Evolutionary conservation across 2,113 vertebrate genomes (phyloP), one percentile per base, ranked within the genome.

Genomic region (Channa argus): DNA sequence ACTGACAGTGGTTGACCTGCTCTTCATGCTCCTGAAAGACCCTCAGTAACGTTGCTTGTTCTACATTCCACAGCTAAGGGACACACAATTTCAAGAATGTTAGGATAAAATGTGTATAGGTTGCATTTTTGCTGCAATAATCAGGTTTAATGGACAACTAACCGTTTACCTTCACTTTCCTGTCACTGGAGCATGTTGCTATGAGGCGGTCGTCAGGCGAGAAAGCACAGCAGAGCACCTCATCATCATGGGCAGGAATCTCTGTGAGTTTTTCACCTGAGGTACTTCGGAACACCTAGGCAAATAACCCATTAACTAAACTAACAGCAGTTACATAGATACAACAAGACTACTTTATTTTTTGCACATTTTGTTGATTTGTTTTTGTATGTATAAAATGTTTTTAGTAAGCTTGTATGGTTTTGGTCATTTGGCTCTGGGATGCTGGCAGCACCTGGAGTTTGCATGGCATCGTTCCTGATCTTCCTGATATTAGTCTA

Each of bases 1-100:
- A 99, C 88, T 95, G 93, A 81, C 98, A 99, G 90, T 96, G 96
- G 46, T 95, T 99, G 83, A 99, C 94, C 83, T 97, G 96, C 85
- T 99, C 97, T 0, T 92, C 79, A 5, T 99, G 96, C 41, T 99
- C 98, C 1, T 93, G 88, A 4, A 96, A 99, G 0, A 86, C 79
- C 41, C 90, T 81, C 5, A 90, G 73, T 65, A 96, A 90, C 8
- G 85, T 79, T 8, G 95, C 96, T 37, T 88, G 94, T 82, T 94
- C 69, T 41, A 94, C 94, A 63, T 95, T 96, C 98, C 98, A 99
- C 65, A 99, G 84, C 98, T 99, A 64, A 36, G 11, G 68, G 5
- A 55, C 12, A 36, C 38, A 53, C 11, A 11, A 4, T 15, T 8
- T 41, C 38, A 63, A n/a, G 3, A n/a, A 36, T 50, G 37, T 12